phyloP scores from a whole-genome alignment of 2,113 vertebrate genomes.

The Xiphorhynchus elegans region DNA sequence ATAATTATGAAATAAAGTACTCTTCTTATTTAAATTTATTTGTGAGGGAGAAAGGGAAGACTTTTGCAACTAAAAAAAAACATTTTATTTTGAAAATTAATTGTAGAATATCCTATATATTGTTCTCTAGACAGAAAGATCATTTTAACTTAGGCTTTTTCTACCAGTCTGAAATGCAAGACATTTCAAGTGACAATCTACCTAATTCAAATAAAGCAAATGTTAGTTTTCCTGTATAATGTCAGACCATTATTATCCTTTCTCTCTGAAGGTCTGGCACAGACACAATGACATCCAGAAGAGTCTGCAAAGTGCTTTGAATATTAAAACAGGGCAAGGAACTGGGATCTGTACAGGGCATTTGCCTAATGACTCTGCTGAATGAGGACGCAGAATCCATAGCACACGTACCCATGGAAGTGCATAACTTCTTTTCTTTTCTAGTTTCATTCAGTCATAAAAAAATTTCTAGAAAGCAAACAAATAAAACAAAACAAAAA shows the following conservation, averaged over 20 bases:
- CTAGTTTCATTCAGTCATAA: not conserved
- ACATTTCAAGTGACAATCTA: not conserved
- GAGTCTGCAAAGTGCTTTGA: not conserved
- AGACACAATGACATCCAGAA: not conserved
- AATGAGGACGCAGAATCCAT: not conserved
- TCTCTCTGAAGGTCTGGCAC: conserved; percentile 9
- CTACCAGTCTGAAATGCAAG: not conserved
- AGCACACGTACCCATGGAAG: not conserved
- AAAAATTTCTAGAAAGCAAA: not conserved
- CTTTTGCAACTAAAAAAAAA: not conserved
- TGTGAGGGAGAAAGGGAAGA: rapidly evolving
- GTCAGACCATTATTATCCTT: not conserved
- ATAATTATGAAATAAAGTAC: not conserved
- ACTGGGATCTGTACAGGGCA: not conserved
- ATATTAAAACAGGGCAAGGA: not conserved
- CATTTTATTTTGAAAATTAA: not conserved
- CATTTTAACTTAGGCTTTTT: not conserved
- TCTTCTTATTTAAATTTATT: not conserved
- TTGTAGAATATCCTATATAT: not conserved
- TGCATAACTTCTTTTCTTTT: not conserved
- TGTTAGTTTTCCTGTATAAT: not conserved
- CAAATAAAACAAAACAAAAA: not conserved
- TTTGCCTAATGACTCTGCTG: not conserved
- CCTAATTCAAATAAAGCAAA: not conserved
- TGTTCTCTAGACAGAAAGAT: not conserved